Conservation (phyloP, 35 echinoderm and acorn worm genomes). For the Heliocidaris tuberculata region DNA sequence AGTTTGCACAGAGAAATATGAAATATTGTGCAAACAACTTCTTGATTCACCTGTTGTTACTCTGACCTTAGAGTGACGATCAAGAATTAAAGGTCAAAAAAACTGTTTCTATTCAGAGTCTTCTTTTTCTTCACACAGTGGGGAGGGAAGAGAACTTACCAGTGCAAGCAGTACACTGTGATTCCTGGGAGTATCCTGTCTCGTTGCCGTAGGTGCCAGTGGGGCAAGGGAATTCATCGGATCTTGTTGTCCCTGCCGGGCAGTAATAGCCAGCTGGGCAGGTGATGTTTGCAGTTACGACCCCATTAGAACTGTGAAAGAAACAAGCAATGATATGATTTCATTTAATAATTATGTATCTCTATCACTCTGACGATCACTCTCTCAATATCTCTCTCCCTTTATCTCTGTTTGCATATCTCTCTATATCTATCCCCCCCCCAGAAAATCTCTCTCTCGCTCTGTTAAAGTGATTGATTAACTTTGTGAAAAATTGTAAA, state of each 20-base stretch:
- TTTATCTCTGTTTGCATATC: too few species aligned
- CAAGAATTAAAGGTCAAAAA: too few species aligned
- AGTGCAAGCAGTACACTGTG: conserved; percentile 85
- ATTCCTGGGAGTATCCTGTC: conserved; percentile 72
- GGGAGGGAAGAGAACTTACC: conserved; percentile 40
- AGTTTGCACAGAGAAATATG: too few species aligned
- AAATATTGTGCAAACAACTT: too few species aligned
- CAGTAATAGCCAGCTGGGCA: conserved; percentile 88
- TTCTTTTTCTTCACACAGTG: background rate
- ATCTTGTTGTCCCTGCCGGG: conserved; percentile 70
- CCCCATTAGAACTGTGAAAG: conserved; percentile 67
- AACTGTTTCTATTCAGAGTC: too few species aligned
- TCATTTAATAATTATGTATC: background rate
- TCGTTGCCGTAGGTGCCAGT: conserved; percentile 93
- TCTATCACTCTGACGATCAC: too few species aligned
- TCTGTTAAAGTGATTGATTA: too few species aligned
- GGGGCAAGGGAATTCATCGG: conserved; percentile 80
- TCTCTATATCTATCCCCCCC: background rate
- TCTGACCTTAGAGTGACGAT: too few species aligned
- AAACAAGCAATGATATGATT: background rate
- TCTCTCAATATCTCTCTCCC: too few species aligned
- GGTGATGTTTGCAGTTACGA: conserved; percentile 81
- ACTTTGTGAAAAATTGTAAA: too few species aligned
- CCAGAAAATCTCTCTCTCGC: too few species aligned
- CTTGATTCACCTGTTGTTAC: too few species aligned